These are phyloP conservation scores for Triplophysa rosa DNA, from an alignment of 2,113 vertebrate genomes.

Conservation along the genomic window DNA sequence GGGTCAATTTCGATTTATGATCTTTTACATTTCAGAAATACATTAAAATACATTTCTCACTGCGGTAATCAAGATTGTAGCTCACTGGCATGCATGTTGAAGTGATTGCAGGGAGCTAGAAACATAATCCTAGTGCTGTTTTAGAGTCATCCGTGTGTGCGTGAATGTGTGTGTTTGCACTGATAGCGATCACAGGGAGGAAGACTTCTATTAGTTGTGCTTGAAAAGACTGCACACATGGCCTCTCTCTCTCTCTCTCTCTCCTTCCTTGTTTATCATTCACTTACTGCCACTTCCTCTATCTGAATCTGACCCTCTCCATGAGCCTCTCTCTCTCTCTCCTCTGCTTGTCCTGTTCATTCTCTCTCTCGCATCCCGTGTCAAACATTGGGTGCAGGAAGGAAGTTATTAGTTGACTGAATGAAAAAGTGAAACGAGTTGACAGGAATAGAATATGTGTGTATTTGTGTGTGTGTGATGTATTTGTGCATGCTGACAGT, in stretches of 20 bases:
- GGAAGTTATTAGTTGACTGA: conserved; percentile 83
- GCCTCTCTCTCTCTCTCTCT: neutral
- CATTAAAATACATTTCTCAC: too few relatives aligned
- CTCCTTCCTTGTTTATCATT: conserved; percentile 60
- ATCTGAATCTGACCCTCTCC: conserved; percentile 27
- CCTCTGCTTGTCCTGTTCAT: neutral
- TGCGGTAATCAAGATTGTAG: too few relatives aligned
- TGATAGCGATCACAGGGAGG: conserved; percentile 34
- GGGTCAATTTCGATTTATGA: too few relatives aligned
- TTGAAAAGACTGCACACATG: conserved; percentile 20
- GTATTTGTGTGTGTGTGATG: conserved; percentile 5
- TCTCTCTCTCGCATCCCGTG: conserved; percentile 72
- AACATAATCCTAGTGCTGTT: neutral
- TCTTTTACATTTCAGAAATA: too few relatives aligned
- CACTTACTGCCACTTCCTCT: conserved; percentile 47
- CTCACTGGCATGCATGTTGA: neutral
- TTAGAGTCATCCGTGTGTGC: neutral
- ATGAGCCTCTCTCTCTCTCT: neutral
- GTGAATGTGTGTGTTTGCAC: neutral
- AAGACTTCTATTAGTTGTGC: conserved; percentile 34
- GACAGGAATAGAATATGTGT: conserved; percentile 61
- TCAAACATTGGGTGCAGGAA: conserved; percentile 80
- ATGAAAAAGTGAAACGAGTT: conserved; percentile 56
- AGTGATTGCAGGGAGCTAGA: neutral
- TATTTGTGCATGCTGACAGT: conserved; percentile 18